A percentile compares a stretch with the other conserved stretches of the same genome.
Evolutionary conservation across 1,140 invertebrate genomes (phyloP).

Genomic region (Scylla paramamosain): DNA sequence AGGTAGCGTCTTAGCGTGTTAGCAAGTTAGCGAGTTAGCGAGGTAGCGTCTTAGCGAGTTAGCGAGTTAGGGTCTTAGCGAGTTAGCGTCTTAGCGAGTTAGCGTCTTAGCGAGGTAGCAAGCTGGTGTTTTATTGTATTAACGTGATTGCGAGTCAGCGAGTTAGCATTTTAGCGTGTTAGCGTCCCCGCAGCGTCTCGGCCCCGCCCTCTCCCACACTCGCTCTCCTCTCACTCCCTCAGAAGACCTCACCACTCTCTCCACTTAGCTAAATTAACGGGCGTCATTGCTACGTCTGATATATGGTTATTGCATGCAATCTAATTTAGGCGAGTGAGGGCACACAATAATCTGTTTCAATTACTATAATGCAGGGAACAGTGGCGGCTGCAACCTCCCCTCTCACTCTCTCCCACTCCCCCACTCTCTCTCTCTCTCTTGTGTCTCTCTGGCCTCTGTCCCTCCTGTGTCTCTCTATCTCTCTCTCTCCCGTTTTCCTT

Average conservation of each 20-base stretch:
- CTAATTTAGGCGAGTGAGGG: conserved; percentile 73
- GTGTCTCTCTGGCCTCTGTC: neutral
- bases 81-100: no score
- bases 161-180: no score
- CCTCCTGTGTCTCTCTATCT: neutral
- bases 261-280: conserved; percentile 65
- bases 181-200: neutral
- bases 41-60: no score
- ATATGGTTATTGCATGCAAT: conserved; percentile 72
- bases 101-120: no score
- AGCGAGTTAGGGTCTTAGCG: no score
- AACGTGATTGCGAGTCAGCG: no score
- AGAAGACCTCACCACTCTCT: conserved; percentile 31
- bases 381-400: neutral
- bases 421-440: neutral
- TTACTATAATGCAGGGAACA: conserved; percentile 59
- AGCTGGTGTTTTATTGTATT: no score
- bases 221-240: neutral
- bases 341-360: conserved; percentile 74
- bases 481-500: neutral
- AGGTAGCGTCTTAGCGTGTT: no score
- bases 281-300: conserved; percentile 64
- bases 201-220: neutral
- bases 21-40: no score
- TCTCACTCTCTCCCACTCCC: conserved; percentile 45